Percentiles rank a stretch among this genome's conserved stretches.
These are phyloP conservation scores for Halcyon malimbica DNA, from an alignment of 2,113 vertebrate species.

Conservation along the genomic window DNA sequence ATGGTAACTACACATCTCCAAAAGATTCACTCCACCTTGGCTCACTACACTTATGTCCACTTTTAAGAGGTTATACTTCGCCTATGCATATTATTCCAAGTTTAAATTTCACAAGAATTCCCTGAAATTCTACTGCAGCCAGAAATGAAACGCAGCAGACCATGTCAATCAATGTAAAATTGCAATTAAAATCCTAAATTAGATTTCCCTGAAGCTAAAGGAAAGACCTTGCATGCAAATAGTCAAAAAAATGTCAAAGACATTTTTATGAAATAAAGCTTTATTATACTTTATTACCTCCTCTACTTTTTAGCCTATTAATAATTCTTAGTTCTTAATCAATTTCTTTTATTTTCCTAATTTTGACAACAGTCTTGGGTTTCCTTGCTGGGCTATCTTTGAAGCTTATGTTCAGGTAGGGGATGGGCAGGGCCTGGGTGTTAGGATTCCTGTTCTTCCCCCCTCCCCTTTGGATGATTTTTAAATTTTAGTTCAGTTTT, in stretches of 20 bases:
- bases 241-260: not conserved
- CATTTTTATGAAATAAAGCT: not conserved
- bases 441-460: not conserved
- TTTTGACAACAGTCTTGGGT: not conserved
- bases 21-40: not conserved
- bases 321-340: not conserved
- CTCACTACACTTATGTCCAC: rapidly evolving
- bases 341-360: not conserved
- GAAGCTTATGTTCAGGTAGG: not conserved
- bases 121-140: not conserved
- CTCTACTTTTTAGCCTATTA: not conserved
- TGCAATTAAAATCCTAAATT: not conserved
- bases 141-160: not conserved
- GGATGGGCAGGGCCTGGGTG: not conserved
- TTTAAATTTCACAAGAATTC: not conserved
- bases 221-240: not conserved
- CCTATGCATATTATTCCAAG: not conserved
- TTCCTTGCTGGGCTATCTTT: not conserved
- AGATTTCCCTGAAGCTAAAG: not conserved
- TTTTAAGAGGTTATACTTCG: not conserved
- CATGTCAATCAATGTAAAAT: not conserved
- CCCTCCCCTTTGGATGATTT: not conserved
- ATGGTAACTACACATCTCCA: not conserved
- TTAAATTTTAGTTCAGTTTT: slow-evolving; percentile 1
- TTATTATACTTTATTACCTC: not conserved